A percentile compares a stretch with the other conserved stretches of the same genome.
phyloP scores from a whole-genome alignment of 1,140 invertebrate species.

The Catajapyx aquilonaris region DNA sequence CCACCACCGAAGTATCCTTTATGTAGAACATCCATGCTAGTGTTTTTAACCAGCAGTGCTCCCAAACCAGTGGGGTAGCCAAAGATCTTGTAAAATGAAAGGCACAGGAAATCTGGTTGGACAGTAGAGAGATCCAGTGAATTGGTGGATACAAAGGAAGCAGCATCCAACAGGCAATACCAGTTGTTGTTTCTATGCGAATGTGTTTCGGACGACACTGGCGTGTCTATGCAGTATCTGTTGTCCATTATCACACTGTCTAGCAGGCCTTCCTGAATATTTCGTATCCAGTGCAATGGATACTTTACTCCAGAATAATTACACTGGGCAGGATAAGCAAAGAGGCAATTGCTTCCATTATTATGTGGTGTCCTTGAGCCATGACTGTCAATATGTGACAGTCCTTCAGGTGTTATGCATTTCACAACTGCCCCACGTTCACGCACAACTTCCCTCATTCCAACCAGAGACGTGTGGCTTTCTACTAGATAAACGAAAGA shows the following conservation, averaged over 20 bases:
- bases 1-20: constrained; percentile 82
- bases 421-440: constrained; percentile 18
- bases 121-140: constrained; percentile 44
- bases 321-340: constrained; percentile 77
- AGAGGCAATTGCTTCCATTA: constrained; percentile 34
- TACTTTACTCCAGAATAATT: constrained; percentile 88
- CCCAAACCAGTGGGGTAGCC: constrained; percentile 90
- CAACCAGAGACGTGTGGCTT: constrained; percentile 87
- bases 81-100: constrained; percentile 98
- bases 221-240: too few species aligned
- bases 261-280: constrained; percentile 37
- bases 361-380: background rate
- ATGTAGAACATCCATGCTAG: constrained; percentile 33
- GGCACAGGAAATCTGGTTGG: constrained; percentile 68
- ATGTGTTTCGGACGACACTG: too few species aligned
- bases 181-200: too few species aligned
- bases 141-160: constrained; percentile 56
- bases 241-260: too few species aligned
- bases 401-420: background rate
- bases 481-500: constrained; percentile 65
- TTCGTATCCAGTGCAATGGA: constrained; percentile 47
- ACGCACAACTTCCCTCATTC: constrained; percentile 48
- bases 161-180: constrained; percentile 72
- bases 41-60: constrained; percentile 57
- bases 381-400: background rate